phyloP scores from a whole-genome alignment of 2,113 vertebrate species.

The Cariama cristata region DNA sequence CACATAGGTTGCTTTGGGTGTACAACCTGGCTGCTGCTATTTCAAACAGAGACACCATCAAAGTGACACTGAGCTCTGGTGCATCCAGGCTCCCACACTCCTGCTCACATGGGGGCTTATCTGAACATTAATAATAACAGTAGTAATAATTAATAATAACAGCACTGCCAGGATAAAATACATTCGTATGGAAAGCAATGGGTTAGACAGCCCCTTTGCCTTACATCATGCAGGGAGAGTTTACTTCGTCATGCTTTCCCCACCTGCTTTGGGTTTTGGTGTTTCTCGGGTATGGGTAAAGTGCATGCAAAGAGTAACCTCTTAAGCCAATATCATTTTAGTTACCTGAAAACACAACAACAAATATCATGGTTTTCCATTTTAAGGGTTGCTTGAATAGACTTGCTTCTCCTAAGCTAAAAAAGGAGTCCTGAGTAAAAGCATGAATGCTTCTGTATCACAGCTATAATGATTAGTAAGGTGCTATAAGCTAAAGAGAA shows the following conservation, averaged over 20 bases:
- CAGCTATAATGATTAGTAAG: not conserved
- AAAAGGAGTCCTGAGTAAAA: not conserved
- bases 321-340: not conserved
- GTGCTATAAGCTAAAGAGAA: not conserved
- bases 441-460: not conserved
- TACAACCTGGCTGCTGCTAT: not conserved
- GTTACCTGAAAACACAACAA: not conserved
- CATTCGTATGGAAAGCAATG: not conserved
- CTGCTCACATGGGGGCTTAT: accelerated
- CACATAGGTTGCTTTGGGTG: not conserved
- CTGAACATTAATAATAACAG: not conserved
- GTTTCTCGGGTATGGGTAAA: not conserved
- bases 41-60: not conserved
- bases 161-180: not conserved
- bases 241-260: not conserved
- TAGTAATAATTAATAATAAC: not conserved
- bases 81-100: not conserved
- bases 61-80: not conserved
- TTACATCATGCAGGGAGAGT: not conserved
- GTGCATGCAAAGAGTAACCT: not conserved
- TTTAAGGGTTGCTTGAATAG: not conserved
- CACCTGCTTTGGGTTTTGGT: not conserved
- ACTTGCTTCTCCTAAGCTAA: not conserved
- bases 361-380: not conserved
- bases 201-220: not conserved